Conservation (phyloP, 2,113 vertebrate genomes). For the Acanthisitta chloris region DNA sequence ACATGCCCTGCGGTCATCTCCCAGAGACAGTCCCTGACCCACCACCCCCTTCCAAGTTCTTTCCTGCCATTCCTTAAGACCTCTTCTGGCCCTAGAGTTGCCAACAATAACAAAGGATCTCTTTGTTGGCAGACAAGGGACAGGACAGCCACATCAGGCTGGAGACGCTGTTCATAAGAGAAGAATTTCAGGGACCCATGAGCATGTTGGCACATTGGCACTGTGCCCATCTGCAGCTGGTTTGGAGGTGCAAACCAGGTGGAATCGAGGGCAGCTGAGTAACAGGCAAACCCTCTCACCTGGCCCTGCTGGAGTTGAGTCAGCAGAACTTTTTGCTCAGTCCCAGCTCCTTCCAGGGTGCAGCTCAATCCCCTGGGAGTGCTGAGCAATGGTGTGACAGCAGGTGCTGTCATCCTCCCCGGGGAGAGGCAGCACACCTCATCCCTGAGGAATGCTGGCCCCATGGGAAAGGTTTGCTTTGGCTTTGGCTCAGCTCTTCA, state of each 20-base stretch:
- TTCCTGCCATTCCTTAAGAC: neutral
- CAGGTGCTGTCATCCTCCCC: neutral
- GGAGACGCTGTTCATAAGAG: neutral
- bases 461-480: neutral
- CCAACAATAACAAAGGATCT: conserved; percentile 26
- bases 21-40: neutral
- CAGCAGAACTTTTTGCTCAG: neutral
- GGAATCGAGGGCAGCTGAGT: neutral
- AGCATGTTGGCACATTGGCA: rapidly evolving
- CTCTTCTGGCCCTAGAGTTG: neutral
- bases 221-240: neutral
- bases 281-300: neutral
- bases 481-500: neutral
- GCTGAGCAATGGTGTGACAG: neutral
- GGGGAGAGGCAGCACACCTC: neutral
- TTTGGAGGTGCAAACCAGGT: neutral
- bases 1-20: neutral
- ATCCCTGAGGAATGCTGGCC: neutral
- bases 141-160: rapidly evolving
- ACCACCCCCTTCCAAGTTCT: neutral
- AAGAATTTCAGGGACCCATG: neutral
- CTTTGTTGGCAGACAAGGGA: neutral
- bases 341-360: neutral
- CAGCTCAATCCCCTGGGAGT: neutral
- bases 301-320: neutral